Evolutionary conservation across 2,888 invertebrate species (phyloP), one percentile per base, ranked within the genome.

Genomic region (Cynaeus angustus): DNA sequence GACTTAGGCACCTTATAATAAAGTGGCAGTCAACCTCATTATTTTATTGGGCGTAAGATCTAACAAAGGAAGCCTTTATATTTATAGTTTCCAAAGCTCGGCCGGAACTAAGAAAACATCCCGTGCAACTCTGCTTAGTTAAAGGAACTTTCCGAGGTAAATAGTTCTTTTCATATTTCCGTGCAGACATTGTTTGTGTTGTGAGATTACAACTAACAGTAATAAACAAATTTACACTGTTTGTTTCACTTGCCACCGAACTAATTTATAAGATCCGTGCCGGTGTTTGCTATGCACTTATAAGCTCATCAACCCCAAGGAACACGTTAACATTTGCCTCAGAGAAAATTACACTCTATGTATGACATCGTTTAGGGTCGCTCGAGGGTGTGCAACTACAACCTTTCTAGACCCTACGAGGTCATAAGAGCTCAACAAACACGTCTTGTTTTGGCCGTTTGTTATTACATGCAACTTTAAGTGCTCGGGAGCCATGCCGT

Each of bases 401-500:
- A 45, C 66, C 56, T 21, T 43, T 28, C 46, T 45, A 52, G 48
- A 48, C 38, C 62, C 56, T 62, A 21, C 43, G 28, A 66, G 66
- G 70, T 70, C 56, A 70, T 68, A 70, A 72, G 59, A 72, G 68
- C 70, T 72, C 58, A 59, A 62, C 69, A 72, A 72, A 72, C 72
- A 72, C 46, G 66, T 53, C 65, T 65, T 70, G 72, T 72, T 64
- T 65, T 72, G 55, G 16, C 58, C 59, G 48, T 52, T 72, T 68
- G 70, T 68, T 72, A 72, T 72, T 59, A 59, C 65, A 30, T 67
- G 65, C 65, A 65, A 68, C 65, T 66, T 69, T 66, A 72, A 70
- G 65, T 66, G 56, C 21, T 3, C 21, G n/a, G n/a, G n/a, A n/a
- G n/a, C n/a, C n/a, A n/a, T n/a, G n/a, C n/a, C n/a, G n/a, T n/a